Conservation (phyloP, 2,797 vertebrate genomes). For the Poeciliopsis gracilis region DNA sequence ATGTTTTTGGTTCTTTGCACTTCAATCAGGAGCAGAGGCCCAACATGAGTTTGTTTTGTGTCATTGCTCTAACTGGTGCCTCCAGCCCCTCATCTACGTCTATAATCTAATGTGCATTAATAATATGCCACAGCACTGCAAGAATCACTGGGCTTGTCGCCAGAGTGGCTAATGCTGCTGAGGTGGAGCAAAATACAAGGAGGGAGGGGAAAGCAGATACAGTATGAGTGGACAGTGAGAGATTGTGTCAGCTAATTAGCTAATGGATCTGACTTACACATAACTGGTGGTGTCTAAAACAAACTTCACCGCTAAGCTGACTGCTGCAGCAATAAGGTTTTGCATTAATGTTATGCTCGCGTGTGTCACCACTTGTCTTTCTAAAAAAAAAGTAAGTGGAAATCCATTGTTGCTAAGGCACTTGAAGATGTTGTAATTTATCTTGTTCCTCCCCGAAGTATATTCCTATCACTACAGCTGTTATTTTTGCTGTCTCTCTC, state of each 20-base stretch:
- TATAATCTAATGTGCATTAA: conserved; percentile 68
- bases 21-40: conserved; percentile 13
- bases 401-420: neutral
- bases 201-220: conserved; percentile 5
- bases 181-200: conserved; percentile 45
- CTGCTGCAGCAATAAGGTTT: conserved; percentile 7
- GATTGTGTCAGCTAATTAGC: conserved; percentile 59
- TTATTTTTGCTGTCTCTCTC: conserved; percentile 10
- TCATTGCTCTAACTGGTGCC: conserved; percentile 25
- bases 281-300: conserved; percentile 54
- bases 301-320: conserved; percentile 33
- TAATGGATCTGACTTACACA: conserved; percentile 59
- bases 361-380: neutral
- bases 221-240: conserved; percentile 16
- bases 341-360: neutral
- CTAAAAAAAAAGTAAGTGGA: neutral
- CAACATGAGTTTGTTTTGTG: conserved; percentile 29
- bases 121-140: conserved; percentile 69
- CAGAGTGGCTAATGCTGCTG: conserved; percentile 59
- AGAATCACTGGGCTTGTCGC: conserved; percentile 62
- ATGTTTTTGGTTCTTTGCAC: conserved; percentile 4
- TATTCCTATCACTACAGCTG: neutral
- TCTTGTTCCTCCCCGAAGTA: neutral
- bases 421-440: neutral
- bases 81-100: conserved; percentile 31